Evolutionary conservation across 2,888 invertebrate genomes (phyloP), one percentile per base, ranked within the genome.

Genomic region (Hermodice carunculata): DNA sequence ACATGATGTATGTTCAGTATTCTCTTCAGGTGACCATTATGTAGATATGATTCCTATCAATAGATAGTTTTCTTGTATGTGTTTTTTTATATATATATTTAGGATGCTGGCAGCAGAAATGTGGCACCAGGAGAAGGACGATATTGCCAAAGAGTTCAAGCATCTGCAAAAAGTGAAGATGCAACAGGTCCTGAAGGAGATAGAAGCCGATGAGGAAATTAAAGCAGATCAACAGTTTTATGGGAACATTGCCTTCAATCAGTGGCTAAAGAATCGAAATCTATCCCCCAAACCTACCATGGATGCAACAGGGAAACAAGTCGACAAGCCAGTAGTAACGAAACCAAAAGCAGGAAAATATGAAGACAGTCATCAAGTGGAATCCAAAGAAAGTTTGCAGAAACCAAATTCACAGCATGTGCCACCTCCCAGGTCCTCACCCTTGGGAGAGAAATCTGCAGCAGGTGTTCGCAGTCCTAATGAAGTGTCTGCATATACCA

Each of bases 61-160:
- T n/a, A n/a, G n/a, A n/a, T n/a, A n/a, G n/a, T 11, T n/a, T 46
- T 24, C 26, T 51, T 24, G 34, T 3, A 37, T 46, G 26, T 26
- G 4, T n/a, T 28, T 17, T 67, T 28, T 48, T 11, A 11, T 19
- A 5, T 44, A n/a, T 14, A 44, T 17, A 66, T 70, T n/a, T 74
- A 85, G 85, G 69, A 80, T 85, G 19, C 74, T 86, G 26, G 83
- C 83, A 49, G 79, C 83, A 17, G 82, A 82, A 64, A 76, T 80
- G 71, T 86, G 86, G 86, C 82, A 84, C 67, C 78, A 82, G 63
- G 80, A 84, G 31, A 86, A 86, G 63, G 79, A 82, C 54, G 73
- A 73, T 59, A 76, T 84, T 24, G 81, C 82, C 6, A 75, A 76
- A 53, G 83, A 85, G 63, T 80, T 84, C 78, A 69, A 70, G 3